Conservation (phyloP, 2,797 vertebrate species). For the Sebastes itinus region DNA sequence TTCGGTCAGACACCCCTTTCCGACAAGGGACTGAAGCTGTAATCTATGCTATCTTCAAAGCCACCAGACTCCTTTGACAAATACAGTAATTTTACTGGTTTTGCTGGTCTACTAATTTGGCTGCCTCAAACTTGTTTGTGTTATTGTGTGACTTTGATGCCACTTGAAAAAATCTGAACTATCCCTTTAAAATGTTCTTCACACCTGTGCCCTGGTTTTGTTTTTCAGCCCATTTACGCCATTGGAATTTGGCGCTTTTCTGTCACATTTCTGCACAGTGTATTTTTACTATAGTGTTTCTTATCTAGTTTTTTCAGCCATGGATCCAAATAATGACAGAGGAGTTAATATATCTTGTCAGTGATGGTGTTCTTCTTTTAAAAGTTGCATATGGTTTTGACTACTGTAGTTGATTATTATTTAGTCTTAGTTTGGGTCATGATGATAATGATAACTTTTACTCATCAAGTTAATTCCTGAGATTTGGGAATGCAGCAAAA, state of each 20-base stretch:
- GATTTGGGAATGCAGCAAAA: background rate
- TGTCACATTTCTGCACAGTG: background rate
- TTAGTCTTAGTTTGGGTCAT: background rate
- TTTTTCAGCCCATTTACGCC: background rate
- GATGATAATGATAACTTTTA: background rate
- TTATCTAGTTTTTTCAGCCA: background rate
- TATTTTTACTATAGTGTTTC: background rate
- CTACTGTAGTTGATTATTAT: background rate
- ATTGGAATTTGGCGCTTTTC: conserved; percentile 6
- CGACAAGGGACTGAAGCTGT: too few species aligned
- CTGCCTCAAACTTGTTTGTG: too few species aligned
- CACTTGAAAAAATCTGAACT: too few species aligned
- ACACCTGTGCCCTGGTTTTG: conserved; percentile 5
- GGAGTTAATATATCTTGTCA: background rate
- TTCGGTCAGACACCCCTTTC: too few species aligned
- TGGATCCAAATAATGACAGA: background rate
- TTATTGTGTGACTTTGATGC: background rate
- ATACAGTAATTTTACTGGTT: too few species aligned
- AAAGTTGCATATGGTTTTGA: background rate
- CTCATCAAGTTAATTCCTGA: background rate
- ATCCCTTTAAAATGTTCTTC: background rate
- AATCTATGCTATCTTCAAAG: background rate
- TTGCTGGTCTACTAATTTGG: too few species aligned
- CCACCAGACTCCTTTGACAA: background rate
- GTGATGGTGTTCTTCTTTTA: background rate